A percentile compares a stretch with the other conserved stretches of the same genome.
Evolutionary conservation across 2,797 vertebrate species (phyloP).

Genomic region (Sebastes taczanowskii): DNA sequence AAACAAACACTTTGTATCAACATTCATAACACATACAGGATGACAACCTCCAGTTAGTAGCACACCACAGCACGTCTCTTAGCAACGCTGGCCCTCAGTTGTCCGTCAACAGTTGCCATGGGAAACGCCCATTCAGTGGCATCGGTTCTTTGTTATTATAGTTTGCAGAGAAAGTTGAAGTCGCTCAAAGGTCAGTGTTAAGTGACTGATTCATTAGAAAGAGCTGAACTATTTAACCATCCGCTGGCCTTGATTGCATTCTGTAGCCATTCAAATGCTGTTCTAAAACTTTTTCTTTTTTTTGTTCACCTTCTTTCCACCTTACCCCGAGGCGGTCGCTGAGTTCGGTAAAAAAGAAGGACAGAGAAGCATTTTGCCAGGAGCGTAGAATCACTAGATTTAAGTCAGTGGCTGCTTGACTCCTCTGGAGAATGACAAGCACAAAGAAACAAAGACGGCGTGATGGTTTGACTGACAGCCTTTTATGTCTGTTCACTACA

Average conservation of each 20-base stretch:
- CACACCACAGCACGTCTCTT: neutral
- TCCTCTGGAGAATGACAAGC: conserved; percentile 71
- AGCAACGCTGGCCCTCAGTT: neutral
- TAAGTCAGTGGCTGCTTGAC: conserved; percentile 61
- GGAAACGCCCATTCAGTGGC: neutral
- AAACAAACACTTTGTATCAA: neutral
- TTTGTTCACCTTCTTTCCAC: conserved; percentile 66
- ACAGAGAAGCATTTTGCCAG: conserved; percentile 67
- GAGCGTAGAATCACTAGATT: conserved; percentile 62
- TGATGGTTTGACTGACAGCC: conserved; percentile 73
- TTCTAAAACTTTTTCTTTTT: conserved; percentile 26
- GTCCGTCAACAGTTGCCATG: neutral
- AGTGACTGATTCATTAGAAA: conserved; percentile 13
- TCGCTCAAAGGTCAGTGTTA: conserved; percentile 42
- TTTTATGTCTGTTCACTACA: conserved; percentile 70
- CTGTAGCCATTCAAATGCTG: conserved; percentile 34
- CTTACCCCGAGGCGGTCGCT: conserved; percentile 65
- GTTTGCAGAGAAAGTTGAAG: conserved; percentile 38
- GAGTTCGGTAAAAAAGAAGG: conserved; percentile 54
- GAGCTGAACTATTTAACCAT: conserved; percentile 35
- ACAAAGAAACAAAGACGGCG: conserved; percentile 66
- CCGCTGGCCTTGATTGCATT: conserved; percentile 52
- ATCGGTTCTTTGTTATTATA: neutral
- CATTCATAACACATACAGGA: neutral
- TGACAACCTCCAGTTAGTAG: neutral